Conservation (phyloP, 2,888 invertebrate species). For the Scotopteryx bipunctaria region DNA sequence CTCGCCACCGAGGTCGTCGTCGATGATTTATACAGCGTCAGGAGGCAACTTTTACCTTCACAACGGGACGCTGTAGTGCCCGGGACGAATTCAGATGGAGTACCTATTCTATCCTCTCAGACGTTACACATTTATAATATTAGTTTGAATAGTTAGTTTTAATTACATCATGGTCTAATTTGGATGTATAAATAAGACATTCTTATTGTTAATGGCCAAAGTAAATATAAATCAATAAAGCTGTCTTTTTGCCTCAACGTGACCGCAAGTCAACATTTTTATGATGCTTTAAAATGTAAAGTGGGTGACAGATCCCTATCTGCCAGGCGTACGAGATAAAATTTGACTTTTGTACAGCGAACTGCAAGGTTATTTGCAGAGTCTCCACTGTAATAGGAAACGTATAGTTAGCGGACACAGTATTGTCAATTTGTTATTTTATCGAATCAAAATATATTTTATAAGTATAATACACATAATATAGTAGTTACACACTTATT, state of each 20-base stretch:
- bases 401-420: too few relatives aligned
- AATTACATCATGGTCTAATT: not conserved
- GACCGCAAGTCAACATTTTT: slow-evolving; percentile 29
- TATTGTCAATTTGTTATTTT: too few relatives aligned
- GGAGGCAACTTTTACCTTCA: too few relatives aligned
- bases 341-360: slow-evolving; percentile 27
- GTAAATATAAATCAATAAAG: slow-evolving; percentile 1
- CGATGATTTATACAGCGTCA: too few relatives aligned
- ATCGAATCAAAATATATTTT: too few relatives aligned
- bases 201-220: not conserved
- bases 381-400: not conserved
- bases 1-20: too few relatives aligned
- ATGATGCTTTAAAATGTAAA: slow-evolving; percentile 35
- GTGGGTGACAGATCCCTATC: slow-evolving; percentile 40
- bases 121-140: not conserved
- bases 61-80: too few relatives aligned
- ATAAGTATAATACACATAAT: too few relatives aligned
- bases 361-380: slow-evolving; percentile 2
- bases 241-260: slow-evolving; percentile 7
- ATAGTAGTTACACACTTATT: too few relatives aligned
- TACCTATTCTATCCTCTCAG: too few relatives aligned
- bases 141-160: too few relatives aligned
- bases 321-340: slow-evolving; percentile 32
- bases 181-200: not conserved
- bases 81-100: too few relatives aligned